phyloP scores from a whole-genome alignment of 2,113 vertebrate genomes.

The Dascyllus trimaculatus region DNA sequence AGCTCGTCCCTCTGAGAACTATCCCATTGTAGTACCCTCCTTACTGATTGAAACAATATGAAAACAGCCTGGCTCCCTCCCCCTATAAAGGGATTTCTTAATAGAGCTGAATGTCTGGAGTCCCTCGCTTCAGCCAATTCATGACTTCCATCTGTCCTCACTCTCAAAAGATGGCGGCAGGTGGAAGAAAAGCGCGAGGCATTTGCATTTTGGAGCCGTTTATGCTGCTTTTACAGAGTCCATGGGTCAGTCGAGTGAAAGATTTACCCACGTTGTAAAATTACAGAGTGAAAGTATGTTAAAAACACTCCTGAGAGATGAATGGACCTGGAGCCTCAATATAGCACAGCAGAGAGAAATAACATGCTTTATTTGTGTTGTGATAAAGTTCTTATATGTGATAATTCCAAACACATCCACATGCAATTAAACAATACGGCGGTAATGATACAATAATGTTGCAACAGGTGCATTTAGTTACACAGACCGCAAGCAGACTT shows the following conservation, averaged over 20 bases:
- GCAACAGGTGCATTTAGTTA: conserved; percentile 67
- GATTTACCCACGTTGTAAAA: conserved; percentile 25
- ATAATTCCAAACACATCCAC: not conserved
- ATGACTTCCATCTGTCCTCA: conserved; percentile 80
- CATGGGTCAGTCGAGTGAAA: conserved; percentile 45
- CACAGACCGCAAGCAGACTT: conserved; percentile 53
- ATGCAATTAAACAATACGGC: conserved; percentile 12
- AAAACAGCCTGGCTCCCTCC: conserved; percentile 58
- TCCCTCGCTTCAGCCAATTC: conserved; percentile 71
- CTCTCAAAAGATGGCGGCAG: conserved; percentile 71
- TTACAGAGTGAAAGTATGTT: conserved; percentile 9
- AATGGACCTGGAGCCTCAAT: not conserved
- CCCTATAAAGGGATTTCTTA: conserved; percentile 71
- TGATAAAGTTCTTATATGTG: not conserved
- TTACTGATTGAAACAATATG: conserved; percentile 60
- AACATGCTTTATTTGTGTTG: not conserved
- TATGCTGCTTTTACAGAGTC: conserved; percentile 44
- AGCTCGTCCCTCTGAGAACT: conserved; percentile 22
- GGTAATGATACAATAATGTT: conserved; percentile 38
- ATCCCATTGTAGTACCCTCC: conserved; percentile 30
- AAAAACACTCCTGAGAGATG: conserved; percentile 6
- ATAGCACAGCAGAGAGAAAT: not conserved
- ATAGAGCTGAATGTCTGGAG: conserved; percentile 71
- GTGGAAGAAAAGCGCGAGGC: conserved; percentile 65
- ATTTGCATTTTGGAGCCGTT: conserved; percentile 67